Evolutionary conservation across 2,797 vertebrate genomes (phyloP).

Genomic region (Enteromius viviparus): DNA sequence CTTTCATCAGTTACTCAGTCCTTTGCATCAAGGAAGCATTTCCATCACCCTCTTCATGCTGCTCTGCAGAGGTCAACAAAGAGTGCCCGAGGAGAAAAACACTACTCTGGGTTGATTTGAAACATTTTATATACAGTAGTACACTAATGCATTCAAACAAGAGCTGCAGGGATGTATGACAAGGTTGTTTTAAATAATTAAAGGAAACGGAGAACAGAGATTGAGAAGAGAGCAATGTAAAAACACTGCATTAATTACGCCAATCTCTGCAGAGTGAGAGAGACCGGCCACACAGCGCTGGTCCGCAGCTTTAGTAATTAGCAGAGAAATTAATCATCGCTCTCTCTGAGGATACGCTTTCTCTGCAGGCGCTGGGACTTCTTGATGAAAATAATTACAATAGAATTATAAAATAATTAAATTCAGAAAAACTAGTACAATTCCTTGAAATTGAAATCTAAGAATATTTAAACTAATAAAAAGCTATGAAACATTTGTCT

Average conservation of each 20-base stretch:
- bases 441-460: neutral
- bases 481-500: neutral
- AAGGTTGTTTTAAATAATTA: slow-evolving; percentile 22
- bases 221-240: slow-evolving; percentile 13
- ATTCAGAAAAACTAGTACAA: neutral
- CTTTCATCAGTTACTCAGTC: slow-evolving; percentile 71
- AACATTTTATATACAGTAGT: neutral
- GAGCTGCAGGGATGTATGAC: neutral
- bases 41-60: slow-evolving; percentile 35
- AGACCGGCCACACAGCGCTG: neutral
- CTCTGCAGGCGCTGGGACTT: slow-evolving; percentile 10
- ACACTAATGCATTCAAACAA: neutral
- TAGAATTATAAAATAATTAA: neutral
- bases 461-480: neutral
- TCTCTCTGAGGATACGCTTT: neutral
- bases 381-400: neutral
- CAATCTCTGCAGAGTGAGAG: slow-evolving; percentile 25
- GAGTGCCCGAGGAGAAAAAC: too few species aligned
- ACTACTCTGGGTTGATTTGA: neutral
- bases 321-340: slow-evolving; percentile 19
- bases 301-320: slow-evolving; percentile 16
- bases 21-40: slow-evolving; percentile 68
- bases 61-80: slow-evolving; percentile 9
- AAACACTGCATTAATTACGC: slow-evolving; percentile 20
- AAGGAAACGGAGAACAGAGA: neutral